Base-by-base conservation (phyloP, 92 coral and sea anemone genomes). In the Micromussa lordhowensis region DNA sequence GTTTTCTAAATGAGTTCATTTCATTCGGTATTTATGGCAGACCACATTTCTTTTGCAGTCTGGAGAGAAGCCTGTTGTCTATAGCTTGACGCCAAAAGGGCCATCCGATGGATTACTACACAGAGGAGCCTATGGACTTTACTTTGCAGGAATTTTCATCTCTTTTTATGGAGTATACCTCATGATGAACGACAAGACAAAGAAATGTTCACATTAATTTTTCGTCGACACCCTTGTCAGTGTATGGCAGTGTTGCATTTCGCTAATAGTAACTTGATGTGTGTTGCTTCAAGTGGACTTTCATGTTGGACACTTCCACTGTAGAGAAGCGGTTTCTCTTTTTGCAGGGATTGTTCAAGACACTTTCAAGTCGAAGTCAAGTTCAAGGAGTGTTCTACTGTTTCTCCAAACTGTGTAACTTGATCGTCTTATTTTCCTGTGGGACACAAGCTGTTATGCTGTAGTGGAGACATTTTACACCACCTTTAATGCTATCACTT, bases 121-220 rank as follows among this genome's bases (percentile, higher is more conserved):
- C 87, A 91, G 94, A 90, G 96, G 98, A 77, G 98, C 94, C 35
- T 95, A 93, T 95, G 96, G 94, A 64, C 81, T 96, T 54, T 95
- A 96, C 59, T 58, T 94, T 54, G 89, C 77, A 13, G 99, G 99
- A 31, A 88, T 88, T n/a, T 93, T 94, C 58, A 80, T 96, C 5
- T 95, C 98, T 59, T 88, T 95, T 71, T 93, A 92, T 89, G 98
- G 98, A 19, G 88, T 96, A 26, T 96, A 90, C 79, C 92, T 92
- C 34, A 95, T 96, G 99, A 95, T 97, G 22, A 92, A 96, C 26
- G 96, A 94, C 74, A 89, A 95, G 79, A 83, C 81, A 54, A 96
- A 96, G 88, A 92, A 90, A 61, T 68, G 75, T 55, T 51, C 54
- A 58, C 66, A 78, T 36, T 78, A 68, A 78, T 53, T 78, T n/a